Evolutionary conservation across 2,888 invertebrate species (phyloP), one percentile per base, ranked within the genome.

Genomic region (Tiliacea citrago): DNA sequence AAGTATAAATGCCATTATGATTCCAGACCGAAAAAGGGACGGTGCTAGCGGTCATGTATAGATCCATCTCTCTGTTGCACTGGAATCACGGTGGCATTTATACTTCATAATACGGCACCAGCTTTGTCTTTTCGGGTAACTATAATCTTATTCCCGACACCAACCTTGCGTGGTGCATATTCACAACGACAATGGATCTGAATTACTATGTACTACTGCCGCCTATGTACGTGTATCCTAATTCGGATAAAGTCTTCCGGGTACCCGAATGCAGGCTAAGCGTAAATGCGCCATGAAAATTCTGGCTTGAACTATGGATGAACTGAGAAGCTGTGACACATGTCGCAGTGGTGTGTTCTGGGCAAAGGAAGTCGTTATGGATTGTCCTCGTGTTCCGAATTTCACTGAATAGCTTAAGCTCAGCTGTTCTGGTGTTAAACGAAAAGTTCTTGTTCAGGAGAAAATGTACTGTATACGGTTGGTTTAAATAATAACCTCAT

Each of bases 321-420:
- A 16, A 29, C 16, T 16, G 55, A 29, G 18, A 29, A 3, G 16
- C 4, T 18, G 55, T 47, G 42, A 13, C 39, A 61, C 9, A 24
- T 62, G n/a, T 62, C 8, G 35, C 16, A 21, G 21, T 62, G 70
- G 4, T 65, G 16, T n/a, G 6, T n/a, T n/a, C 1, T 18, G 21
- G 16, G 4, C 39, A 24, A 10, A 47, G 29, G 47, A 55, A 57
- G 51, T 72, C 63, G 13, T n/a, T 16, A 58, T 18, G 10, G 57
- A 47, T 39, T 53, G 35, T 53, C n/a, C 18, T 53, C 42, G 57
- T 53, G 2, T 39, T 29, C 51, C 13, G 47, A 81, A 79, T 69
- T 53, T 42, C 35, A 35, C 29, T 51, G 5, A 66, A 39, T n/a
- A 77, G 53, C 7, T 53, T 42, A 60, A 60, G 39, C 42, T 35